These are phyloP conservation scores for Drosophila kuntzei DNA, from an alignment of 2,888 invertebrate species.

Conservation along the genomic window DNA sequence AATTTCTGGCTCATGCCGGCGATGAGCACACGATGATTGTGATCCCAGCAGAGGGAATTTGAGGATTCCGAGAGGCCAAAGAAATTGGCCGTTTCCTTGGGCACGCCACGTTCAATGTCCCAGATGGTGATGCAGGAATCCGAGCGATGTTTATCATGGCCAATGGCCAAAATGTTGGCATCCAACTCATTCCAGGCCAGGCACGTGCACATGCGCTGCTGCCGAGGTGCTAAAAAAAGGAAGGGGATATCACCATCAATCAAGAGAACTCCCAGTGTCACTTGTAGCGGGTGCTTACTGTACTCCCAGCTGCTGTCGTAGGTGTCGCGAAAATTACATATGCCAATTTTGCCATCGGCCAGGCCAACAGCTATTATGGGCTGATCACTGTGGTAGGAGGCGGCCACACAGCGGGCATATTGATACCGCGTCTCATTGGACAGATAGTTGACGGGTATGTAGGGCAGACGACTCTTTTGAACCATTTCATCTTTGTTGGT, in stretches of 20 bases:
- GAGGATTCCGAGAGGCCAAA: constrained; percentile 94
- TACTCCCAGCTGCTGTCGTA: constrained; percentile 86
- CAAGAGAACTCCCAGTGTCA: background rate
- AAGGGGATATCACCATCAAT: background rate
- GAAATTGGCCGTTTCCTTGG: constrained; percentile 87
- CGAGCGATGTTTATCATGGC: constrained; percentile 94
- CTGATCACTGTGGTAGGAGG: constrained; percentile 93
- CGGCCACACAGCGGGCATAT: constrained; percentile 94
- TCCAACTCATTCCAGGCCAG: constrained; percentile 95
- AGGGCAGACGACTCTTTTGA: constrained; percentile 69
- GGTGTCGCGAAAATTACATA: constrained; percentile 92
- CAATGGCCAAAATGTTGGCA: constrained; percentile 92
- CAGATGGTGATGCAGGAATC: constrained; percentile 96
- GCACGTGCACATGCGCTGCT: constrained; percentile 93
- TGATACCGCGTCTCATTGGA: constrained; percentile 87
- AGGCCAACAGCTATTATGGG: constrained; percentile 94
- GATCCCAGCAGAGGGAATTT: constrained; percentile 94
- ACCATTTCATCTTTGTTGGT: constrained; percentile 64
- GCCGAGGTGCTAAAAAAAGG: constrained; percentile 89
- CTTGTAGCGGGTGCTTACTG: constrained; percentile 71
- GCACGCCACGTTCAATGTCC: constrained; percentile 88
- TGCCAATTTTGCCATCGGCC: constrained; percentile 93
- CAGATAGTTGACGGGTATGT: constrained; percentile 80
- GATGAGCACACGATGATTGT: constrained; percentile 90
- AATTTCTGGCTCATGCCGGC: constrained; percentile 96